These are phyloP conservation scores for Oscheius onirici DNA, from an alignment of 2,888 invertebrate genomes.

Conservation along the genomic window DNA sequence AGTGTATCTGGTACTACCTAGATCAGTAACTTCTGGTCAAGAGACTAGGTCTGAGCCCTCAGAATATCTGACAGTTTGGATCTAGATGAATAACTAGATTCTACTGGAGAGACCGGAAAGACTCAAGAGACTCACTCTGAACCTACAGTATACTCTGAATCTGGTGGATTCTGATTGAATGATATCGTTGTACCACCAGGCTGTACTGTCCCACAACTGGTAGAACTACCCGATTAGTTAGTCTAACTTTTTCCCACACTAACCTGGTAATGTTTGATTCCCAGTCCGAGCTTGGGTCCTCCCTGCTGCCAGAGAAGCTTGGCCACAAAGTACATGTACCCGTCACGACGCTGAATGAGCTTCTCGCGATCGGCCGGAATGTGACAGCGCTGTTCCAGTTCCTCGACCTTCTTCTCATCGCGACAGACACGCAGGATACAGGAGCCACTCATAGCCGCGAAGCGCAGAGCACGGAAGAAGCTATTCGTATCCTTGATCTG, in stretches of 20 bases:
- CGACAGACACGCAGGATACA: constrained; percentile 50
- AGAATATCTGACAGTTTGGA: neutral
- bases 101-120: too few relatives aligned
- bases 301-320: constrained; percentile 21
- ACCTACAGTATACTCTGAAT: neutral
- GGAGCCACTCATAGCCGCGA: constrained; percentile 56
- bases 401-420: constrained; percentile 41
- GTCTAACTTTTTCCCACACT: constrained; percentile 35
- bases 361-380: constrained; percentile 63
- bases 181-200: too few relatives aligned
- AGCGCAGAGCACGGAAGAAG: constrained; percentile 61
- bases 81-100: neutral
- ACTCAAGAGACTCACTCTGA: too few relatives aligned
- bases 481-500: constrained; percentile 51
- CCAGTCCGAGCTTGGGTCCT: constrained; percentile 63
- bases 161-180: neutral
- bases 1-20: too few relatives aligned
- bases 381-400: constrained; percentile 55
- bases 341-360: constrained; percentile 62
- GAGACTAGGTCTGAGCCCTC: too few relatives aligned
- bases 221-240: too few relatives aligned
- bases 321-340: constrained; percentile 51
- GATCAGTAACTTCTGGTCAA: too few relatives aligned
- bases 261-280: constrained; percentile 66
- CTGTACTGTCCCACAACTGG: too few relatives aligned